These are phyloP conservation scores for Drosophila parabipectinata DNA, from an alignment of 1,140 invertebrate genomes.

Conservation along the genomic window DNA sequence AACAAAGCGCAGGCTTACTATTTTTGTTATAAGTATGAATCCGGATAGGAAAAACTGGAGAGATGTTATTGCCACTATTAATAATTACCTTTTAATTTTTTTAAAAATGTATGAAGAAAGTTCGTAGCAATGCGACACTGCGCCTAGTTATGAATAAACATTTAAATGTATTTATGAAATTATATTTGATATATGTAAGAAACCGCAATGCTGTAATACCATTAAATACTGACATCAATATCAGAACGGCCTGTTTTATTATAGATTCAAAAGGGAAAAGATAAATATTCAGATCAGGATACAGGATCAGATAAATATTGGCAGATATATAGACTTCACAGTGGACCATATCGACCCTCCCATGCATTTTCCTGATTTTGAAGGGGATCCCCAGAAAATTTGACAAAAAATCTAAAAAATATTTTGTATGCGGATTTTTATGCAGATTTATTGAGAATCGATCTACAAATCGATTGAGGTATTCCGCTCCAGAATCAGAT, in stretches of 20 bases:
- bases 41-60: conserved; percentile 26
- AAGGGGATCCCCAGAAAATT: no score
- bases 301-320: no score
- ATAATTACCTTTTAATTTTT: conserved; percentile 78
- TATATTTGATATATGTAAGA: conserved; percentile 77
- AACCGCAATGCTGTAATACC: conserved; percentile 76
- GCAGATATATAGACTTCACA: no score
- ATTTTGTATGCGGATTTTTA: no score
- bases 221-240: conserved; percentile 72
- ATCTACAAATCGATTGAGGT: no score
- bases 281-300: no score
- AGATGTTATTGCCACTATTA: conserved; percentile 71
- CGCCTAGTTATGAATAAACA: conserved; percentile 70
- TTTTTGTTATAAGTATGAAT: conserved; percentile 71
- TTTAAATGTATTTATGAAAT: conserved; percentile 74
- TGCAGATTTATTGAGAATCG: no score
- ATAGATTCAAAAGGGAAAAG: not conserved
- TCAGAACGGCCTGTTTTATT: conserved; percentile 16
- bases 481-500: no score
- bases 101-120: conserved; percentile 45
- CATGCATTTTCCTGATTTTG: no score
- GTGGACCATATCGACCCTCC: no score
- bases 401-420: no score
- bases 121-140: conserved; percentile 46
- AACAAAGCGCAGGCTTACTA: conserved; percentile 58